Evolutionary conservation across 2,797 vertebrate genomes (phyloP).

Genomic region (Eulemur coronatus): DNA sequence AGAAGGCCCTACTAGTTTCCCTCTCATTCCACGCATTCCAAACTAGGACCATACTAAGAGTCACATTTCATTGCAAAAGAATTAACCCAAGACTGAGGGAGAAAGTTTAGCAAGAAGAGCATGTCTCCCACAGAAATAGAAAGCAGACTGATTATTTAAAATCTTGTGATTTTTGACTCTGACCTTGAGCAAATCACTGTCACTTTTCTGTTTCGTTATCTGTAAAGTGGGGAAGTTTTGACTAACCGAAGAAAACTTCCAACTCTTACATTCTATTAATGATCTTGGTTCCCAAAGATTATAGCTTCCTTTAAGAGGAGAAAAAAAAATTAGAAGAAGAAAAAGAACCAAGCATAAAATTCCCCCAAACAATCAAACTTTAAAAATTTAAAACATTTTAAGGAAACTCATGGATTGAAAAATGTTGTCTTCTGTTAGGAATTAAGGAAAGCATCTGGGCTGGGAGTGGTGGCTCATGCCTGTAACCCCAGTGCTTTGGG

Average conservation of each 20-base stretch:
- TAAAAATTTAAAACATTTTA: background rate
- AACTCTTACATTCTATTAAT: background rate
- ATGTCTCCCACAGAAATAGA: background rate
- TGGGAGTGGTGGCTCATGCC: background rate
- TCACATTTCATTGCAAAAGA: background rate
- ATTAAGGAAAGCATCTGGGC: background rate
- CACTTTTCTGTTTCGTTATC: background rate
- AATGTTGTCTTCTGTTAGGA: background rate
- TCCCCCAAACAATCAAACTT: background rate
- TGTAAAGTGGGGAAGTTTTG: background rate
- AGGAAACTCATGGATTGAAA: background rate
- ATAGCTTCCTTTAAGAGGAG: background rate
- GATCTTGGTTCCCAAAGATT: background rate
- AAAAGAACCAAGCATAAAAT: background rate
- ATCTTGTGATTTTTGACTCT: background rate
- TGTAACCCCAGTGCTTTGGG: background rate
- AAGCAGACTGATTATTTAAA: constrained; percentile 1
- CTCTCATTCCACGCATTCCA: background rate
- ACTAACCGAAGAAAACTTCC: background rate
- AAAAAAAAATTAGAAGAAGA: background rate
- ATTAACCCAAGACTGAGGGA: background rate
- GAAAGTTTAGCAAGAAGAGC: background rate
- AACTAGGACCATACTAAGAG: background rate
- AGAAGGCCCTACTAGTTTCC: background rate
- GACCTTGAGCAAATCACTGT: background rate